Evolutionary conservation across 2,113 vertebrate genomes (phyloP).

Genomic region (Urocolius indicus): DNA sequence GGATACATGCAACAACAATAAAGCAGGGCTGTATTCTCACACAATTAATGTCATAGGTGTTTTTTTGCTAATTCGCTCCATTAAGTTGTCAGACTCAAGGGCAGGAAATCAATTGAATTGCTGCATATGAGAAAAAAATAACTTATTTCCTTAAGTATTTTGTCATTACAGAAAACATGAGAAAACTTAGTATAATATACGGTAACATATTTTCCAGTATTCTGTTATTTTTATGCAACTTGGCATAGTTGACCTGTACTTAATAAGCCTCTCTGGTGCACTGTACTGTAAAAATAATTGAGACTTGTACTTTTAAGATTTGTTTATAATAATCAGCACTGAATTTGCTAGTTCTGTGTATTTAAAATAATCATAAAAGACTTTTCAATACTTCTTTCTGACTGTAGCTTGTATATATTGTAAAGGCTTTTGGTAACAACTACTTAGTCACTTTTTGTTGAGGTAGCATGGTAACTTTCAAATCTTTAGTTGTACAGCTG

Average conservation of each 20-base stretch:
- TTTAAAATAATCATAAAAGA: conserved; percentile 8
- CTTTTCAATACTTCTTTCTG: conserved; percentile 19
- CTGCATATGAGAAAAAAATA: background rate
- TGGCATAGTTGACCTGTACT: background rate
- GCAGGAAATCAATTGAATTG: background rate
- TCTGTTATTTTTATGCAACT: background rate
- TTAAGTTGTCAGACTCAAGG: background rate
- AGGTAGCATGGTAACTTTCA: conserved; percentile 61
- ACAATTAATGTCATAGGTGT: background rate
- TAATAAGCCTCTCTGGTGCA: background rate
- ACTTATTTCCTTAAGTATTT: background rate
- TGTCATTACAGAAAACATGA: background rate
- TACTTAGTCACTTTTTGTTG: conserved; percentile 45
- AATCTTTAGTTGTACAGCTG: too few species aligned
- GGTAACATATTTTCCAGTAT: background rate
- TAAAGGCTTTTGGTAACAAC: conserved; percentile 39
- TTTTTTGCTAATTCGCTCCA: background rate
- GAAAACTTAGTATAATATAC: background rate
- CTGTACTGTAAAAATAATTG: background rate
- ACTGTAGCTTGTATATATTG: conserved; percentile 1
- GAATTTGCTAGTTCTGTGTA: background rate
- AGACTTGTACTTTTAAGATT: background rate
- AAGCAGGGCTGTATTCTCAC: background rate
- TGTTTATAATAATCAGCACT: background rate
- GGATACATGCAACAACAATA: background rate